These are phyloP conservation scores for Oxytorus armatus DNA, from an alignment of 2,888 invertebrate genomes.

Conservation along the genomic window DNA sequence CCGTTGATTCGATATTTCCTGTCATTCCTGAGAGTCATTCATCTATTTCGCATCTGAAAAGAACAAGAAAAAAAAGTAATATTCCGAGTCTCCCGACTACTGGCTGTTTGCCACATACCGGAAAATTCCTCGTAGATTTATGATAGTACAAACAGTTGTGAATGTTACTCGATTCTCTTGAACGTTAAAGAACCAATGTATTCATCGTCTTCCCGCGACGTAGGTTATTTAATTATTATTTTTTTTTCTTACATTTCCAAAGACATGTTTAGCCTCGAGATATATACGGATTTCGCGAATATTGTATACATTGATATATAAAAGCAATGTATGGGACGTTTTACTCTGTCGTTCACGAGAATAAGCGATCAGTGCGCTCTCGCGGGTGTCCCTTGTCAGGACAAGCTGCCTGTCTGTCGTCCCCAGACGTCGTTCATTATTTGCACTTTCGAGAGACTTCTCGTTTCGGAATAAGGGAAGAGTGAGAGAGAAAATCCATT, in stretches of 20 bases:
- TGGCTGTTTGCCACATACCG: not conserved
- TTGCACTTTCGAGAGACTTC: constrained; percentile 74
- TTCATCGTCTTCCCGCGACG: constrained; percentile 5
- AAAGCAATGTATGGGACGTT: constrained; percentile 40
- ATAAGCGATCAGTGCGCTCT: constrained; percentile 57
- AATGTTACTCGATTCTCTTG: constrained; percentile 15
- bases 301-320: constrained; percentile 34
- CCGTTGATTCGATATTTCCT: constrained; percentile 67
- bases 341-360: constrained; percentile 41
- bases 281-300: not conserved
- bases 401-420: constrained; percentile 76
- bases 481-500: constrained; percentile 47
- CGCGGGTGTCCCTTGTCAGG: constrained; percentile 73
- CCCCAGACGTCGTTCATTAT: constrained; percentile 76
- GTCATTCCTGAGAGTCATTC: constrained; percentile 43
- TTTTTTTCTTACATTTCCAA: constrained; percentile 44
- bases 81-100: not conserved
- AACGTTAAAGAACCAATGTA: constrained; percentile 31
- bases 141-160: not conserved
- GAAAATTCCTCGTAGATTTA: not conserved
- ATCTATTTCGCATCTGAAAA: constrained; percentile 14
- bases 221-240: constrained; percentile 14
- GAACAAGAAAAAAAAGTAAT: constrained; percentile 8
- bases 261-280: constrained; percentile 16
- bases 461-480: constrained; percentile 66